Percentiles rank a stretch among this genome's conserved stretches.
Conservation (phyloP, 2,113 vertebrate species). For the Acanthisitta chloris region DNA sequence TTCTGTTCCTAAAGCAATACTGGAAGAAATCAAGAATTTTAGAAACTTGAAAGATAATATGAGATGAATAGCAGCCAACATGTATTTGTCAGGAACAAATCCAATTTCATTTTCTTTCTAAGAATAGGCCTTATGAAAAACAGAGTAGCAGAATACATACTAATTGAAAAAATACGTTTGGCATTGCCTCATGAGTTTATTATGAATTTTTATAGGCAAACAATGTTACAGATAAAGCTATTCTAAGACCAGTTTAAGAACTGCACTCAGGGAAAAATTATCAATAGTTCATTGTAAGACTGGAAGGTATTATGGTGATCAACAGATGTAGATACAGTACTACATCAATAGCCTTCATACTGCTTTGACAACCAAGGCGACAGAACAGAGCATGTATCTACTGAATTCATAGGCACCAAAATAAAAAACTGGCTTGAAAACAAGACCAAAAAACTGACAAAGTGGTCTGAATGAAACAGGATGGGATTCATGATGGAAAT, state of each 20-base stretch:
- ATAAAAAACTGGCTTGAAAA: background rate
- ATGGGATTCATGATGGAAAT: background rate
- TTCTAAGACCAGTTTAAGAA: background rate
- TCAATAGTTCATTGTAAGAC: background rate
- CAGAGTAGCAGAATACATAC: background rate
- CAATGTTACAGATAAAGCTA: background rate
- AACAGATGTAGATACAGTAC: background rate
- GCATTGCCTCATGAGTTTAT: background rate
- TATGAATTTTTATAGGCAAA: background rate
- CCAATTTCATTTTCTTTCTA: background rate
- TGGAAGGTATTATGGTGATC: background rate
- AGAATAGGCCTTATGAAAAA: background rate
- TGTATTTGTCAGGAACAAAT: background rate
- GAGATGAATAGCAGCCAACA: background rate
- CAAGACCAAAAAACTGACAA: background rate
- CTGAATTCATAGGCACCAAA: background rate
- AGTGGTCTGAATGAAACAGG: background rate
- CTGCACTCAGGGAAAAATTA: background rate
- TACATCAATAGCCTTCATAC: background rate
- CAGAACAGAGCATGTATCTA: background rate
- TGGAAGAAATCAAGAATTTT: background rate
- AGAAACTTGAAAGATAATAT: background rate
- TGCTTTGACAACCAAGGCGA: background rate
- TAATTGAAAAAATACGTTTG: background rate
- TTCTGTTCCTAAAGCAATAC: background rate